Base-by-base conservation (phyloP, 2,797 vertebrate species). In the Lacerta bilineata region DNA sequence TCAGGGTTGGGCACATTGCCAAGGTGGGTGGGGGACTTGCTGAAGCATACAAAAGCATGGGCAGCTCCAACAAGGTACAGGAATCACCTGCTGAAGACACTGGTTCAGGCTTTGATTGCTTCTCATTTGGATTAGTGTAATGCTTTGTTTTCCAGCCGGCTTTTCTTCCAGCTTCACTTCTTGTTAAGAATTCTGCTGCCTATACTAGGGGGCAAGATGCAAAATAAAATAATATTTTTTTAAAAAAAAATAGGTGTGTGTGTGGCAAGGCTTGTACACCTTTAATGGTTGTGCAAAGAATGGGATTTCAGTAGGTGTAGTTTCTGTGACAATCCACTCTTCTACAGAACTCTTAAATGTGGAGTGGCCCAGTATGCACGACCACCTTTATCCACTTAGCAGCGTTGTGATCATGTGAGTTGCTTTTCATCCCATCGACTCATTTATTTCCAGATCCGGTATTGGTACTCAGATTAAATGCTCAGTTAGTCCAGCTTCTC, bases 61-160 rank as follows among this genome's bases (percentile, higher is more conserved):
- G 50, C 68, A 29, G 17, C 69, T 20, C 55, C 50, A 81, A 29
- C n/a, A 75, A 66, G 27, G 46, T 89, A 89, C 88, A 85, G 85
- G 78, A 80, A 85, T 89, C 88, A 85, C 83, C 83, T 85, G 88
- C 88, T 79, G 10, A 15, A 80, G 68, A 88, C 36, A 29, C n/a
- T n/a, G 41, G 27, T 89, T 85, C n/a, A 39, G 41, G 69, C 77
- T 79, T 79, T 80, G 87, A 88, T 85, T 20, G 3, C 25, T 75
- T 76, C 59, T 66, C 39, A 29, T 80, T 88, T 61, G 64, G 61
- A 79, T 88, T 89, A 89, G 10, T 15, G 69, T 50, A 29, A n/a
- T n/a, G 72, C 36, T 89, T 85, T 81, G 61, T 74, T 89, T 29
- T 46, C 77, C 33, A 79, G 41, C 9, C 13, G 20, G 29, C 55